Percentiles rank a stretch among this genome's conserved stretches.
Conservation (phyloP, 2,797 vertebrate genomes). For the Acanthopagrus latus region DNA sequence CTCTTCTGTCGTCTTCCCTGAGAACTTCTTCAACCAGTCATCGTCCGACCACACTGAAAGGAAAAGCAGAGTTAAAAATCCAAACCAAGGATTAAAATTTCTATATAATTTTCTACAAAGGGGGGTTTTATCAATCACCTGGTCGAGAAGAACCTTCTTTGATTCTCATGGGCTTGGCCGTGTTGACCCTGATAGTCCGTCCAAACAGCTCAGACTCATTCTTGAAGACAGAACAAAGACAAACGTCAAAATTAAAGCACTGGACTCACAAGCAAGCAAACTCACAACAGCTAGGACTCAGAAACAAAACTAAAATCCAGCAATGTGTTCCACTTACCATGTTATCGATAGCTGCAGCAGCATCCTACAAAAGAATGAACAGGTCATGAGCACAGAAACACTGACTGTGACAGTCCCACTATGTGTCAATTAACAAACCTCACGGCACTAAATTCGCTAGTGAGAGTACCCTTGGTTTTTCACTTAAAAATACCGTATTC, state of each 20-base stretch:
- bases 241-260: slow-evolving; percentile 6
- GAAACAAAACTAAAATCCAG: background rate
- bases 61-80: slow-evolving; percentile 22
- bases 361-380: slow-evolving; percentile 86
- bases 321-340: slow-evolving; percentile 86
- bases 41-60: slow-evolving; percentile 96
- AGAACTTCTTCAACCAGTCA: slow-evolving; percentile 98
- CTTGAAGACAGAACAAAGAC: slow-evolving; percentile 65
- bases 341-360: slow-evolving; percentile 98
- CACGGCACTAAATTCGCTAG: background rate
- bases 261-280: background rate
- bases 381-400: background rate
- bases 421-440: background rate
- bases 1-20: slow-evolving; percentile 95
- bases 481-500: background rate
- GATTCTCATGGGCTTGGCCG: slow-evolving; percentile 98
- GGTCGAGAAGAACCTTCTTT: slow-evolving; percentile 98
- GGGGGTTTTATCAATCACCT: slow-evolving; percentile 78
- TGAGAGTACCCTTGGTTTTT: background rate
- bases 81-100: background rate
- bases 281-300: background rate
- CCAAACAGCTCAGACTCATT: slow-evolving; percentile 97
- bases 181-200: slow-evolving; percentile 96
- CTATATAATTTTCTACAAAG: no score
- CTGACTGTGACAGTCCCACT: background rate